Percentiles rank a stretch among this genome's conserved stretches.
phyloP scores from a whole-genome alignment of 2,797 vertebrate species.

The Thamnophis elegans region DNA sequence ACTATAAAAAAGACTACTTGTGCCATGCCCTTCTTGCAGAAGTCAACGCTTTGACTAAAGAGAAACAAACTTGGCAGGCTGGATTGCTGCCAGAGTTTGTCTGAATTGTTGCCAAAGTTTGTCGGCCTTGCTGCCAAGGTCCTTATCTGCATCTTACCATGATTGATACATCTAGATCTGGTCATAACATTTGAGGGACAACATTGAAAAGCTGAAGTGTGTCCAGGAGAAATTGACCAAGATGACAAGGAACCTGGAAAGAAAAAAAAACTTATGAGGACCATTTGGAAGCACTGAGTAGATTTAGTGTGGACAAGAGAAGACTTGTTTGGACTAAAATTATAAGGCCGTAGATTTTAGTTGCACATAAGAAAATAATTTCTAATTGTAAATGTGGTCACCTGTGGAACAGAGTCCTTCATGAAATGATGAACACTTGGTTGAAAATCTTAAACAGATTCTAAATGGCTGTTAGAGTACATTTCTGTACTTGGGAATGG shows the following conservation, averaged over 20 bases:
- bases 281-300: background rate
- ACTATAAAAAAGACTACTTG: no score
- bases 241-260: background rate
- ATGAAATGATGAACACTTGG: no score
- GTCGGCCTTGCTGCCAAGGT: no score
- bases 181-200: background rate
- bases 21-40: no score
- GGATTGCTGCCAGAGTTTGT: no score
- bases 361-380: background rate
- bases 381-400: background rate
- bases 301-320: background rate
- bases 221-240: background rate
- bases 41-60: no score
- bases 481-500: background rate
- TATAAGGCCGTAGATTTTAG: background rate
- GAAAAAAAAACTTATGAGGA: background rate
- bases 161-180: no score
- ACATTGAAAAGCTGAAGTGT: background rate
- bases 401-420: background rate
- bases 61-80: no score
- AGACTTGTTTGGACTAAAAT: background rate
- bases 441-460: background rate
- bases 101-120: no score
- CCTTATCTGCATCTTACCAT: no score
- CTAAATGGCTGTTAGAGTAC: background rate